Percentiles rank a stretch among this genome's conserved stretches.
Evolutionary conservation across 2,113 vertebrate genomes (phyloP).

Genomic region (Micronycteris hirsuta): DNA sequence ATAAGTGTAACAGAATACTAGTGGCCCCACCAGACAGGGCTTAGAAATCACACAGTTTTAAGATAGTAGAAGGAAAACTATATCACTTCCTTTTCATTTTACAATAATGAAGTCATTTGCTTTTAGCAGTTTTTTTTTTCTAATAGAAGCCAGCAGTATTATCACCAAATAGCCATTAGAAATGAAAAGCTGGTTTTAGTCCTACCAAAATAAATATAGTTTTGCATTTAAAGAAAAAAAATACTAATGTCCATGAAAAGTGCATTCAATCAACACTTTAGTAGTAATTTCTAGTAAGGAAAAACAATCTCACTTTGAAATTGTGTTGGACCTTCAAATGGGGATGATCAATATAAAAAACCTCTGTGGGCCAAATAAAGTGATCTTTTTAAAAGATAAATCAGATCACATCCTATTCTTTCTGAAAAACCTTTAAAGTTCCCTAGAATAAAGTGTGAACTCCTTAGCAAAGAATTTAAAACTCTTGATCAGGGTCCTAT

Average conservation of each 20-base stretch:
- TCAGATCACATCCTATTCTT: neutral
- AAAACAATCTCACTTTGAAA: neutral
- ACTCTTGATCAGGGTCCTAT: neutral
- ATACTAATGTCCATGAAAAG: neutral
- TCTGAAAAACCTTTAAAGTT: neutral
- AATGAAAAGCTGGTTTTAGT: neutral
- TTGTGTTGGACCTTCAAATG: neutral
- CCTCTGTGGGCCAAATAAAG: neutral
- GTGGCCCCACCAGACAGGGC: neutral
- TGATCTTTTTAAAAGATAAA: neutral
- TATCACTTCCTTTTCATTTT: neutral
- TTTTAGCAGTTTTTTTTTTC: neutral
- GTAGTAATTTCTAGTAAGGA: neutral
- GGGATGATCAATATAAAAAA: neutral
- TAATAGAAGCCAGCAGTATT: neutral
- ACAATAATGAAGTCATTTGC: neutral
- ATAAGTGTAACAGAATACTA: neutral
- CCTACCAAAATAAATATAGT: neutral
- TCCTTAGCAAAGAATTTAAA: neutral
- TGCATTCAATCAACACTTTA: neutral
- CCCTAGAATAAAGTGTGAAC: neutral
- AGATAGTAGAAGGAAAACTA: neutral
- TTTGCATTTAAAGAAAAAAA: neutral
- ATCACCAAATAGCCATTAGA: neutral
- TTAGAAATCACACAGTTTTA: neutral